phyloP scores from a whole-genome alignment of 1,140 invertebrate genomes.

The Papilio polyxenes region DNA sequence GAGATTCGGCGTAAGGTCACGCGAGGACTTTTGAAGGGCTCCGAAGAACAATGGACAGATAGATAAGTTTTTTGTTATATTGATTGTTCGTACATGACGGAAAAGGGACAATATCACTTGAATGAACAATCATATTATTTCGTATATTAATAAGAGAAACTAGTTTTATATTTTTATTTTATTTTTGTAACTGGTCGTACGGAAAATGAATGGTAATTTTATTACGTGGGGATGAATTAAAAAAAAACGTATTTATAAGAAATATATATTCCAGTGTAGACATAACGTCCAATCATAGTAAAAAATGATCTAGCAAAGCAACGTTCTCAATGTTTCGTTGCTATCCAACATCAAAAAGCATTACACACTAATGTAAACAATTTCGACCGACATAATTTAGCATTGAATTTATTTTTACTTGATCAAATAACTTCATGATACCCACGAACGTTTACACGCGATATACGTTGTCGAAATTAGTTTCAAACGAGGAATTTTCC shows the following conservation, averaged over 20 bases:
- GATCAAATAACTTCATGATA: slow-evolving; percentile 29
- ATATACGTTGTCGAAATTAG: slow-evolving; percentile 47
- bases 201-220: too few species aligned
- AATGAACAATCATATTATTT: background rate
- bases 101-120: background rate
- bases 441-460: slow-evolving; percentile 18
- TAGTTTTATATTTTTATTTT: background rate
- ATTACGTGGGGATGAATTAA: too few species aligned
- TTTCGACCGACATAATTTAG: slow-evolving; percentile 15
- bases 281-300: too few species aligned
- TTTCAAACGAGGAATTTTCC: slow-evolving; percentile 58
- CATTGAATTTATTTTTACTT: slow-evolving; percentile 26
- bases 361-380: slow-evolving; percentile 1
- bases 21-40: slow-evolving; percentile 27
- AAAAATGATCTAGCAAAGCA: too few species aligned
- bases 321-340: too few species aligned
- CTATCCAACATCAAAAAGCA: slow-evolving; percentile 1
- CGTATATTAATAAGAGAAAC: background rate
- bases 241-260: too few species aligned
- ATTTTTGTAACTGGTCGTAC: too few species aligned
- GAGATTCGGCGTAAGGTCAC: slow-evolving; percentile 16
- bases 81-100: background rate
- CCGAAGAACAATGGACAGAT: slow-evolving; percentile 14
- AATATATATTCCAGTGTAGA: too few species aligned
- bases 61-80: slow-evolving; percentile 16